phyloP scores from a whole-genome alignment of 2,888 invertebrate species.

The Thelaira solivaga region DNA sequence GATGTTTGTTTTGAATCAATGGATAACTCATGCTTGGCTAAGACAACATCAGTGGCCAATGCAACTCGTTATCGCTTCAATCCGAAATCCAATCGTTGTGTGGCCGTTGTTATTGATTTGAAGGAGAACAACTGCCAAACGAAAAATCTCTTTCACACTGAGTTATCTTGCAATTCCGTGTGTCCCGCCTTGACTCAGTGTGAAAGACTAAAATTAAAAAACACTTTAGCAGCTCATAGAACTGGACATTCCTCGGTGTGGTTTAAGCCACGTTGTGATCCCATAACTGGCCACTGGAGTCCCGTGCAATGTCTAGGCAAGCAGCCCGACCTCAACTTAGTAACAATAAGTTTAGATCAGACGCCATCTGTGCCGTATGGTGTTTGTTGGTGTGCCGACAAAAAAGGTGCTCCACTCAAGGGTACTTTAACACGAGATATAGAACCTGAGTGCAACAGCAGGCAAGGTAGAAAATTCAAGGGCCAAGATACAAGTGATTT shows the following conservation, averaged over 20 bases:
- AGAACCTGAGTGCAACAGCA: conserved; percentile 87
- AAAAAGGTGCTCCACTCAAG: conserved; percentile 87
- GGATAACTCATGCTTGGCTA: conserved; percentile 80
- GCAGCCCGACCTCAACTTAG: conserved; percentile 72
- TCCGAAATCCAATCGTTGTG: conserved; percentile 86
- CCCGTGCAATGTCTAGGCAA: conserved; percentile 87
- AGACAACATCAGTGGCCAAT: conserved; percentile 72
- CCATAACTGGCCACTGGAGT: conserved; percentile 86
- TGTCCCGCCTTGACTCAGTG: conserved; percentile 91
- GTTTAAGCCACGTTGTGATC: conserved; percentile 88
- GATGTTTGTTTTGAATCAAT: conserved; percentile 88
- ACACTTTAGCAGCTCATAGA: conserved; percentile 84
- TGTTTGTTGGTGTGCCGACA: conserved; percentile 92
- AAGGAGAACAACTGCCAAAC: conserved; percentile 87
- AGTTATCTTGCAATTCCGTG: conserved; percentile 86
- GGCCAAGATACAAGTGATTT: conserved; percentile 76
- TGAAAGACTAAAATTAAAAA: conserved; percentile 87
- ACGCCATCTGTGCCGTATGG: conserved; percentile 78
- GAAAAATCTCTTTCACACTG: conserved; percentile 90
- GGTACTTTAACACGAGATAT: conserved; percentile 87
- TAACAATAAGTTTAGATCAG: conserved; percentile 23
- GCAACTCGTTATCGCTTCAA: conserved; percentile 85
- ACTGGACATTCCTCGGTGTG: conserved; percentile 77
- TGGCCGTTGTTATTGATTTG: conserved; percentile 79
- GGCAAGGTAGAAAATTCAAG: conserved; percentile 84